Evolutionary conservation across 2,113 vertebrate genomes (phyloP), one percentile per base, ranked within the genome.

Genomic region (Numida meleagris): DNA sequence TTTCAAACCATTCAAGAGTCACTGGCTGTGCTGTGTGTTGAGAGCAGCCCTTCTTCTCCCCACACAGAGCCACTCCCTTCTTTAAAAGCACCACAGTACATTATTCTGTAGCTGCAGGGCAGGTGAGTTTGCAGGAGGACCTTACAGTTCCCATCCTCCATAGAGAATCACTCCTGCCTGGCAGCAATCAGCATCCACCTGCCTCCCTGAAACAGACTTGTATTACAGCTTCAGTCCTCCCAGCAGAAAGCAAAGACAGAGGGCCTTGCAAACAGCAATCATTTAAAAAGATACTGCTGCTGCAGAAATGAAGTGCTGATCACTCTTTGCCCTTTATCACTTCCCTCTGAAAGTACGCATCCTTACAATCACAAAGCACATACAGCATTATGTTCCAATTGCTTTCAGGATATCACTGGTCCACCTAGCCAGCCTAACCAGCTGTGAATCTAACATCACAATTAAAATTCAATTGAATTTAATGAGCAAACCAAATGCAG

Each of bases 111-210:
- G 65, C 68, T 90, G 66, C 43, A 77, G 72, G 85, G 78, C 34
- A 80, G 68, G 29, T 68, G 61, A 91, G 29, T 82, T 94, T 91
- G 85, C 78, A 92, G 62, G 24, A 86, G 71, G 71, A 94, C 71
- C 82, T 90, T 34, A 82, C 31, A 87, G 62, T 46, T 91, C 51
- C 20, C 46, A 81, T 93, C 42, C 78, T 34, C 67, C 73, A 71
- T 55, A 86, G 77, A 74, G 43, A 72, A 88, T 75, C 10, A 12
- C 24, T 48, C 62, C 71, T 65, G 51, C 19, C 88, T 79, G 62
- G 70, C 58, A 80, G 67, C 51, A 80, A 90, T 79, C 78, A 66
- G 40, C 80, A 93, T 43, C 27, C 6, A 4, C 42, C 90, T 16
- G 21, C 53, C 80, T 82, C 73, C 81, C 68, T 53, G 88, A 58